Evolutionary conservation across 1,140 invertebrate species (phyloP), one percentile per base, ranked within the genome.

Genomic region (Anoplophora glabripennis): DNA sequence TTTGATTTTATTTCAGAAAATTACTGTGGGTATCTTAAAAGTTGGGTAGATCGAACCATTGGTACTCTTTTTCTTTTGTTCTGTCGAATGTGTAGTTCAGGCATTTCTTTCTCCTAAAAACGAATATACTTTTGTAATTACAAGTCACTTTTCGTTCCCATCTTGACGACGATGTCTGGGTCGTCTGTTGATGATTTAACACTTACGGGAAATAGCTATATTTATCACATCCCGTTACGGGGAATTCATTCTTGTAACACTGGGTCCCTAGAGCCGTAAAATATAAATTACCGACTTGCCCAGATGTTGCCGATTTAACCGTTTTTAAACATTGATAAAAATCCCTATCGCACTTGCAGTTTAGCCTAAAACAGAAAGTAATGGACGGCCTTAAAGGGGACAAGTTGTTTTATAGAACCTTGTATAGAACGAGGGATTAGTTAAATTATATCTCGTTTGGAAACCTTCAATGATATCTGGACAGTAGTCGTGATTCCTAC

Each of bases 401-500:
- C 9, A 49, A n/a, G 15, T 18, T 12, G 9, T 38, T 14, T 64
- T 53, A 69, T n/a, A n/a, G n/a, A n/a, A n/a, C 67, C 66, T 67
- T 0, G 66, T 65, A 34, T 66, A 70, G 54, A 67, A 70, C 9
- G 56, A 78, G 0, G 77, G 67, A 73, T 90, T 90, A 9, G 80
- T 84, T 5, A 89, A 72, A 45, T 82, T 83, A 65, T 88, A 71
- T 42, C 82, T 81, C 0, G 78, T 79, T 55, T 81, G 74, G 47
- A 79, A 78, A 1, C 83, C 78, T 35, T 76, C 73, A 12, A 90
- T 85, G 34, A 81, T 73, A 46, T 87, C 86, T 1, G 77, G 69
- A 67, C 90, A 93, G 57, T 84, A 77, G 73, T 93, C 90, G 65
- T 93, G 91, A 0, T 79, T 79, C 1, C 90, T 77, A 73, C 90